A percentile compares a stretch with the other conserved stretches of the same genome.
Evolutionary conservation across 2,888 invertebrate species (phyloP).

Genomic region (Xestia c-nigrum): DNA sequence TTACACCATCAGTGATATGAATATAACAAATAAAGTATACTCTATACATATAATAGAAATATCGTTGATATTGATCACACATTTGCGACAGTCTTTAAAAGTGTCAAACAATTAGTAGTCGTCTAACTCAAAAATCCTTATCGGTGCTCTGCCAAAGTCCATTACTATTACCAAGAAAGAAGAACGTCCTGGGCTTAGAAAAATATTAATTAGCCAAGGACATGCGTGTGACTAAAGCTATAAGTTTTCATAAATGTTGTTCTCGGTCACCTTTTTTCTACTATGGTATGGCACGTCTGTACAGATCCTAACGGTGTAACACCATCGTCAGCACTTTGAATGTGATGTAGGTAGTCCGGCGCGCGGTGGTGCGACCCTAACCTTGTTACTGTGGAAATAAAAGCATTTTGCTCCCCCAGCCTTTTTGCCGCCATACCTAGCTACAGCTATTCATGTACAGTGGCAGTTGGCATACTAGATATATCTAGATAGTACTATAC

Average conservation of each 20-base stretch:
- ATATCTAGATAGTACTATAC: not conserved
- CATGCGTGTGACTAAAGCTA: not conserved
- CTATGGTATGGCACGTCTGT: not conserved
- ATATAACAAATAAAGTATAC: too few relatives aligned
- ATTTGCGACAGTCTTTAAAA: not conserved
- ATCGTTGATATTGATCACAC: too few relatives aligned
- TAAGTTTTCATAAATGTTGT: not conserved
- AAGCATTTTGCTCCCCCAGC: slow-evolving; percentile 22
- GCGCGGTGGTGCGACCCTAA: slow-evolving; percentile 28
- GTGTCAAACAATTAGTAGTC: not conserved
- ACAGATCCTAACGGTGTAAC: slow-evolving; percentile 5
- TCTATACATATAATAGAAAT: too few relatives aligned
- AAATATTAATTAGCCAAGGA: too few relatives aligned
- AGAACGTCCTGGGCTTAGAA: too few relatives aligned
- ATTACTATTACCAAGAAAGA: not conserved
- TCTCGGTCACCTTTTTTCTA: not conserved
- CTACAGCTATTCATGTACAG: not conserved
- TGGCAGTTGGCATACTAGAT: not conserved
- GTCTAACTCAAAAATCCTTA: not conserved
- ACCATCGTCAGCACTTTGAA: slow-evolving; percentile 30
- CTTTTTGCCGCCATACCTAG: slow-evolving; percentile 2
- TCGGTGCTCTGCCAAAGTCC: not conserved
- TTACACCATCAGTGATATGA: not conserved
- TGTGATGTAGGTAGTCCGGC: not conserved
- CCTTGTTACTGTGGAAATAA: slow-evolving; percentile 45